Base-by-base conservation (phyloP, 2,888 invertebrate species). In the Eucera pruinosa region DNA sequence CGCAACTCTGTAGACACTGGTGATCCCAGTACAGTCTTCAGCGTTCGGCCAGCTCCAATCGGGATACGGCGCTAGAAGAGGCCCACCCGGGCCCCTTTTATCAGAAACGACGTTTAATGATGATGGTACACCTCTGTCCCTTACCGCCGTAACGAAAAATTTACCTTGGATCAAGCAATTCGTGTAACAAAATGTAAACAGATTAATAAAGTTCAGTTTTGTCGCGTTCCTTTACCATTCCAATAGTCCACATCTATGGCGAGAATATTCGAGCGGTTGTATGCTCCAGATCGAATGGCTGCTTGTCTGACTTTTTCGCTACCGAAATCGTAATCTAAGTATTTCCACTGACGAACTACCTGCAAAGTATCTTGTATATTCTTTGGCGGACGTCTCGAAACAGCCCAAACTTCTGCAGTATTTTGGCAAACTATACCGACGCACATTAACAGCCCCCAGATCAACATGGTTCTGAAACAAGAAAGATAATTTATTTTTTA, bases 1-100 rank as follows among this genome's bases (percentile, higher is more conserved):
- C 82, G 95, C 94, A n/a, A 95, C 93, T 89, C 97, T 93, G 87
- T 95, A 96, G 1, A 96, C 96, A 0, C 96, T 96, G 0, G 95
- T 95, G 50, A 97, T 93, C n/a, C 95, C 94, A 33, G 94, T 92
- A 85, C 96, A 96, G 88, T 94, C 74, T 0, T 94, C 94, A 79
- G 94, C 94, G 77, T 93, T 92, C 6, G 83, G 94, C 94, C 94
- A 95, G 4, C 91, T 89, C 92, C 95, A 96, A 90, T 93, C 93
- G 0, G 96, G 96, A 90, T 95, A 96, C 0, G 95, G 94, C 33
- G 87, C 85, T 60, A 96, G 90, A 86, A 50, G 93, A 92, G 7
- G 94, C 91, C 15, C 94, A 92, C 93, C 93, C 0, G 86, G 78
- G 60, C 93, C 93, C 0, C 68, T 82, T 39, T 80, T 68, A n/a